A percentile compares a stretch with the other conserved stretches of the same genome.
phyloP scores from a whole-genome alignment of 2,888 invertebrate genomes.

The Mesorhabditis sp. region DNA sequence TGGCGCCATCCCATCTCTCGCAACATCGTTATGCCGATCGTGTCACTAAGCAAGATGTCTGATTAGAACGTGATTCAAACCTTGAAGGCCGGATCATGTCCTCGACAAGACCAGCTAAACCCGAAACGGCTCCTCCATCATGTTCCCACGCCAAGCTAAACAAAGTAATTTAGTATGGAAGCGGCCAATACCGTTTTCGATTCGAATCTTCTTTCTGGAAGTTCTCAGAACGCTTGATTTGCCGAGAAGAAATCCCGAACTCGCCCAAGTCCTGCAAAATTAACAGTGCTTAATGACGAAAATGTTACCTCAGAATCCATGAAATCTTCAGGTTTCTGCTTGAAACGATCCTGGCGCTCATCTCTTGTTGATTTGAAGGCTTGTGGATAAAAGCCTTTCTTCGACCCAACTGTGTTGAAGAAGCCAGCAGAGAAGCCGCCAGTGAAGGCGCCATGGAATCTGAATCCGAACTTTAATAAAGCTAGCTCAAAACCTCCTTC shows the following conservation, averaged over 20 bases:
- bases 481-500: conserved; percentile 68
- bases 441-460: conserved; percentile 96
- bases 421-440: conserved; percentile 97
- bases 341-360: conserved; percentile 66
- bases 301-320: conserved; percentile 84
- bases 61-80: conserved; percentile 17
- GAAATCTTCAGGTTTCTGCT: conserved; percentile 81
- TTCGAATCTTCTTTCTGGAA: conserved; percentile 62
- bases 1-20: conserved; percentile 87
- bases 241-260: conserved; percentile 88
- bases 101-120: conserved; percentile 32
- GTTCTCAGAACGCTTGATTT: conserved; percentile 75
- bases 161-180: conserved; percentile 13
- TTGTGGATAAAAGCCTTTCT: conserved; percentile 77
- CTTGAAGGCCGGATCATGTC: conserved; percentile 43
- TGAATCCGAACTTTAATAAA: conserved; percentile 8
- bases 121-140: conserved; percentile 19
- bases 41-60: conserved; percentile 68
- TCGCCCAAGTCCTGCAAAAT: conserved; percentile 74
- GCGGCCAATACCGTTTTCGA: neutral
- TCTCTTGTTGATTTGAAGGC: conserved; percentile 82
- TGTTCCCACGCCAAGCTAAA: conserved; percentile 50
- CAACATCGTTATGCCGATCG: conserved; percentile 80
- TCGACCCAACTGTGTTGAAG: conserved; percentile 90
- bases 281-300: conserved; percentile 8